Evolutionary conservation across 2,888 invertebrate genomes (phyloP), one percentile per base, ranked within the genome.

Genomic region (Spisula subtruncata): DNA sequence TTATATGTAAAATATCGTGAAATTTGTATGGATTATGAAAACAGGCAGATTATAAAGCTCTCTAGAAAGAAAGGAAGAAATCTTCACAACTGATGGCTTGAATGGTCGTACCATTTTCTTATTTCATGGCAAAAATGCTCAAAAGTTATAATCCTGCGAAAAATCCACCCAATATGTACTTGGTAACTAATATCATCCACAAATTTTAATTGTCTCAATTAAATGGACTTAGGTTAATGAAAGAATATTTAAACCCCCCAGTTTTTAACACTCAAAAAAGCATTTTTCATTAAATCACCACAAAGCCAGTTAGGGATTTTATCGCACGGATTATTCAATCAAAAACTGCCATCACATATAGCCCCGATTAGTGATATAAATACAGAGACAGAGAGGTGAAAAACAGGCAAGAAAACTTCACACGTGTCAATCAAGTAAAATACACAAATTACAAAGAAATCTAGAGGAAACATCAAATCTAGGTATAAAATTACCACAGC

Each of bases 291-390:
- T 54, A 75, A 85, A 75, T 84, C 79, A 46, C 79, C 75, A 75
- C 79, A 85, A 87, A 83, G 83, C 83, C 29, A 56, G 87, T 87
- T 87, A 87, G 87, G n/a, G 60, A 87, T 87, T 87, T 87, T 87
- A 87, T 83, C 18, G 14, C 86, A 29, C 83, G 86, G 86, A 89
- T 89, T 86, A 89, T 60, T 54, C 75, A 66, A 35, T 56, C 85
- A 83, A 85, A 83, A 81, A 32, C n/a, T 51, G 81, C 81, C 41
- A 80, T 71, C 85, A 85, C 81, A 80, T 66, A 66, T 66, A 91
- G 91, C 91, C 91, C 91, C 85, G 91, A 91, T 91, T 91, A 91
- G 91, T 91, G 48, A 81, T 66, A 20, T 29, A 56, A 84, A 75
- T 60, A n/a, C n/a, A 71, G 80, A 48, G 80, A 79, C 60, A 85